Evolutionary conservation across 2,113 vertebrate species (phyloP), one percentile per base, ranked within the genome.

Genomic region (Oreotrochilus melanogaster): DNA sequence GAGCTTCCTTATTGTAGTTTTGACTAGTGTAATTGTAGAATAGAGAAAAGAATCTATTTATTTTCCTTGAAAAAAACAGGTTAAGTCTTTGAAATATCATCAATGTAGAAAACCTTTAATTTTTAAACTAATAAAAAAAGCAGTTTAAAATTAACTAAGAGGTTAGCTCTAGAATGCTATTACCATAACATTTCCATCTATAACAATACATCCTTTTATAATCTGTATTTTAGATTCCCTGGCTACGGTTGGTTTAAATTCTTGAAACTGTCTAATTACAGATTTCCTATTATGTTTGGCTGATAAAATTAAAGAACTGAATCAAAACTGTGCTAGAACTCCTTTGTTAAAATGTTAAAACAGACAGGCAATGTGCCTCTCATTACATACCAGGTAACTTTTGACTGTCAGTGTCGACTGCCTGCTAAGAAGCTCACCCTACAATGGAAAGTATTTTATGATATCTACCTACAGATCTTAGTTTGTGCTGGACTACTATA

Each of bases 161-260:
- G 87, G 71, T 94, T 95, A 91, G 90, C 86, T 80, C 67, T 91
- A 57, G 95, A 90, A 92, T 83, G 69, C n/a, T 18, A 87, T 96
- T 96, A 93, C 60, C 88, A 78, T 92, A 97, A 78, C 56, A 94
- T 93, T 94, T 94, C 75, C 69, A 88, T 93, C 88, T 84, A 51
- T 93, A 92, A 88, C 80, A 90, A 60, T 53, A 57, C 37, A 64
- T 81, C 17, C 33, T 86, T 25, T 64, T 88, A 70, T 12, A 79
- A 86, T 71, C 72, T 48, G 0, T 70, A 78, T 56, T 92, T 92
- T 57, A 56, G 54, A 80, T 93, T 89, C 48, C 45, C 57, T 3
- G 2, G 25, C 31, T 89, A 71, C 37, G 45, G 22, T 71, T 75
- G 42, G 13, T 88, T 92, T 82, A 84, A 93, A 88, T 86, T 39